A percentile compares a stretch with the other conserved stretches of the same genome.
phyloP scores from a whole-genome alignment of 1,140 invertebrate genomes.

The Agraylea sexmaculata region DNA sequence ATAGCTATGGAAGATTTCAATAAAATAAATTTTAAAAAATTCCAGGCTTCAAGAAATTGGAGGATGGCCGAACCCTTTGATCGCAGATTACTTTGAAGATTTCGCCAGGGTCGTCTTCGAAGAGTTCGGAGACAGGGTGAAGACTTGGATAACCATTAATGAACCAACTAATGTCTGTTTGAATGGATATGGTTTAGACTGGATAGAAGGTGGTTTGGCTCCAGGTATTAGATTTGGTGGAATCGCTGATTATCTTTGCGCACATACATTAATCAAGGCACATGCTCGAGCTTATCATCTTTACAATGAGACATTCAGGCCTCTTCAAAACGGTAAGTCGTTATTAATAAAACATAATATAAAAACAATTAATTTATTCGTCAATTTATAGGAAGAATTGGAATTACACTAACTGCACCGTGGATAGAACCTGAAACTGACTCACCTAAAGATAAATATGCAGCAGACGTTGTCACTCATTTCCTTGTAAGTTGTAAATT shows the following conservation, averaged over 20 bases:
- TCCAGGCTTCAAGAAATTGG: conserved; percentile 25
- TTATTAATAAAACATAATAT: no score
- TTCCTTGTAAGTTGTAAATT: conserved; percentile 24
- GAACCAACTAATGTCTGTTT: conserved; percentile 37
- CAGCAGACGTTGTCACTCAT: conserved; percentile 31
- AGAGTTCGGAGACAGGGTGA: conserved; percentile 40
- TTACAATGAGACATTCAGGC: conserved; percentile 27
- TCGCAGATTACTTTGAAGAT: conserved; percentile 37
- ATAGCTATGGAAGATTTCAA: no score
- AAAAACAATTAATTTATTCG: background rate
- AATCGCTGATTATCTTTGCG: conserved; percentile 36
- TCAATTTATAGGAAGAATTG: conserved; percentile 34
- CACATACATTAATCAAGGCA: conserved; percentile 34
- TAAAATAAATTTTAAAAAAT: no score
- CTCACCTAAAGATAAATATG: conserved; percentile 32
- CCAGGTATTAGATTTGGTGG: conserved; percentile 31
- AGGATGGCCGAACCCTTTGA: conserved; percentile 21
- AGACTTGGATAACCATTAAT: conserved; percentile 41
- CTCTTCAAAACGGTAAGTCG: conserved; percentile 22
- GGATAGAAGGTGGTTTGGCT: conserved; percentile 24
- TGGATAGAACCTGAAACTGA: conserved; percentile 37
- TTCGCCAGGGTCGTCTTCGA: conserved; percentile 42
- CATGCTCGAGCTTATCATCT: conserved; percentile 28
- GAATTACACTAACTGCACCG: conserved; percentile 36
- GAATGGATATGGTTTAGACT: conserved; percentile 32